Evolutionary conservation across 2,797 vertebrate genomes (phyloP).

Genomic region (Notolabrus celidotus): DNA sequence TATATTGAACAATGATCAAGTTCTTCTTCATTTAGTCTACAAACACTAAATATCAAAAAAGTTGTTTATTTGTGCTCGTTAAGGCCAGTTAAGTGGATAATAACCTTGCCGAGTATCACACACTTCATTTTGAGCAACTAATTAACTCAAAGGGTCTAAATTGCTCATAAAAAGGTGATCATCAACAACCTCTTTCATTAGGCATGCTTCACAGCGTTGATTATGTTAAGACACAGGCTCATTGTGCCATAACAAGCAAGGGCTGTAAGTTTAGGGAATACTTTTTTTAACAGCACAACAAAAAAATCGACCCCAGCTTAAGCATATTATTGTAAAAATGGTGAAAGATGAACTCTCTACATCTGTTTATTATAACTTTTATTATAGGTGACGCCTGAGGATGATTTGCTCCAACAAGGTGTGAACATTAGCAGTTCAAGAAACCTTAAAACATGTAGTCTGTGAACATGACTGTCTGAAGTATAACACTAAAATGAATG

Average conservation of each 20-base stretch:
- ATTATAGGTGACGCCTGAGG: too few relatives aligned
- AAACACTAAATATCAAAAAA: conserved; percentile 22
- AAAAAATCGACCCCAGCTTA: too few relatives aligned
- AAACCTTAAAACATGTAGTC: too few relatives aligned
- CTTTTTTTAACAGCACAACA: neutral
- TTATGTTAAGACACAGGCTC: conserved; percentile 2
- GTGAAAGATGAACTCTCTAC: too few relatives aligned
- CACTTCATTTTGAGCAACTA: conserved; percentile 32
- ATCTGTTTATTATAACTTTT: too few relatives aligned
- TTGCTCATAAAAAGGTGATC: conserved; percentile 42
- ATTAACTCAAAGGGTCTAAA: conserved; percentile 44
- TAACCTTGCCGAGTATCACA: conserved; percentile 10
- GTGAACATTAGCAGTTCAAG: too few relatives aligned
- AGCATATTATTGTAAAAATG: too few relatives aligned
- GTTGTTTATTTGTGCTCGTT: conserved; percentile 24
- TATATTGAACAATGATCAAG: conserved; percentile 6
- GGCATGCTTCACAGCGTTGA: conserved; percentile 31
- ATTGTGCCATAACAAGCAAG: conserved; percentile 14
- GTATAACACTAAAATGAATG: too few relatives aligned
- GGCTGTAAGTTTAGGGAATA: neutral
- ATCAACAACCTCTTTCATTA: conserved; percentile 14
- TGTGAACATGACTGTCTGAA: too few relatives aligned
- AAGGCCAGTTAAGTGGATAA: conserved; percentile 44
- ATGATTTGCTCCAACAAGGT: too few relatives aligned
- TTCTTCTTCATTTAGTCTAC: neutral